These are phyloP conservation scores for Melanotaenia maccullochi DNA, from an alignment of 2,797 vertebrate genomes.

Conservation along the genomic window DNA sequence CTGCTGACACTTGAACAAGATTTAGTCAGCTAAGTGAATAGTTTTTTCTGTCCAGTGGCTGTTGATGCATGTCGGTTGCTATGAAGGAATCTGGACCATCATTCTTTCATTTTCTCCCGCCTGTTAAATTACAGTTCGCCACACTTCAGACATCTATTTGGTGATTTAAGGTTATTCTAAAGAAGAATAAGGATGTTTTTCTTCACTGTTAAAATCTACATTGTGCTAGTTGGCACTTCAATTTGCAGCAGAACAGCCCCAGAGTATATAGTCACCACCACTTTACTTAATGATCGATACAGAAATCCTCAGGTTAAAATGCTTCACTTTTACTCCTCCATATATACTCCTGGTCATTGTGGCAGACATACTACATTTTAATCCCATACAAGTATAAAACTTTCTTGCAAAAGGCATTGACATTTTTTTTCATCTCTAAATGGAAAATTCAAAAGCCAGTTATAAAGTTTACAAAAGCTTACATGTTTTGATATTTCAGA, in stretches of 20 bases:
- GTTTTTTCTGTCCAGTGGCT: neutral
- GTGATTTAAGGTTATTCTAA: neutral
- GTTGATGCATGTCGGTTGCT: neutral
- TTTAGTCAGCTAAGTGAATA: neutral
- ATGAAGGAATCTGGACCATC: too few relatives aligned
- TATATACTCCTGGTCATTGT: neutral
- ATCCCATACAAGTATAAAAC: neutral
- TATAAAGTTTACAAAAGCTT: neutral
- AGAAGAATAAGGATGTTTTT: neutral
- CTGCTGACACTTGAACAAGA: constrained; percentile 17
- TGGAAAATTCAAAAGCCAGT: neutral
- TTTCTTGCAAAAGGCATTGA: neutral
- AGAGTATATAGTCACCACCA: neutral
- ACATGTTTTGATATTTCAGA: neutral
- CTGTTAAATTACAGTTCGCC: too few relatives aligned
- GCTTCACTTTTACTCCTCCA: neutral
- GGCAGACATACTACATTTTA: neutral
- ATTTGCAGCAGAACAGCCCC: neutral
- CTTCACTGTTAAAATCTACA: too few relatives aligned
- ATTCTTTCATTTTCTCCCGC: too few relatives aligned
- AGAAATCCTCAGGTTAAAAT: neutral
- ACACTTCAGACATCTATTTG: too few relatives aligned
- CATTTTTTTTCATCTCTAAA: too few relatives aligned
- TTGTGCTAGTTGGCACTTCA: neutral
- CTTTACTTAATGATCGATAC: too few relatives aligned